These are phyloP conservation scores for Oryzias javanicus DNA, from an alignment of 2,113 vertebrate species.

Conservation along the genomic window DNA sequence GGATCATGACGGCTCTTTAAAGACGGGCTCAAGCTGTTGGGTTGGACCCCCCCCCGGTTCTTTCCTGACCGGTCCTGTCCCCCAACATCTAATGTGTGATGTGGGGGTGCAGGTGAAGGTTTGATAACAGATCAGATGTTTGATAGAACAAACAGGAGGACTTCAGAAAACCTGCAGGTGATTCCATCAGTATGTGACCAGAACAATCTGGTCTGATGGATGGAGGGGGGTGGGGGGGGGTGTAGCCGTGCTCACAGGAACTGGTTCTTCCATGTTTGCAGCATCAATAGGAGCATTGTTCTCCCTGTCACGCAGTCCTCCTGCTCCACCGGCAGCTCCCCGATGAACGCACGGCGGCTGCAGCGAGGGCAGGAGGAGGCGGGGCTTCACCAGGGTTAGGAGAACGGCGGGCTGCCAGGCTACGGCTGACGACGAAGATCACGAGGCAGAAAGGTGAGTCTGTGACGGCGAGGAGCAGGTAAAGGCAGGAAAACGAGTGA, in stretches of 20 bases:
- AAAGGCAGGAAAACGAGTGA: constrained; percentile 23
- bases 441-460: constrained; percentile 18
- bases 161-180: no score
- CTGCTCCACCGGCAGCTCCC: constrained; percentile 44
- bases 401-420: constrained; percentile 18
- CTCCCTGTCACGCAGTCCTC: constrained; percentile 42
- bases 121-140: no score
- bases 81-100: not conserved
- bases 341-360: constrained; percentile 36
- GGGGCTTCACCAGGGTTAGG: constrained; percentile 32
- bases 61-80: constrained; percentile 56
- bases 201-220: no score
- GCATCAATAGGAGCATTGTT: constrained; percentile 63
- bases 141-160: no score
- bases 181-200: constrained; percentile 30
- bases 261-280: constrained; percentile 44
- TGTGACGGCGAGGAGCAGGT: constrained; percentile 35
- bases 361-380: constrained; percentile 21
- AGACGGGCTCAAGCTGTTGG: not conserved
- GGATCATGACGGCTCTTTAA: not conserved
- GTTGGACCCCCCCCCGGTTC: constrained; percentile 2
- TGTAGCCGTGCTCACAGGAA: constrained; percentile 34
- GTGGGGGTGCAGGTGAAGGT: constrained; percentile 1
- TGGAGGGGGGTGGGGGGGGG: not conserved
- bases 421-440: not conserved